Evolutionary conservation across 2,888 invertebrate species (phyloP).

Genomic region (Idaea biselata): DNA sequence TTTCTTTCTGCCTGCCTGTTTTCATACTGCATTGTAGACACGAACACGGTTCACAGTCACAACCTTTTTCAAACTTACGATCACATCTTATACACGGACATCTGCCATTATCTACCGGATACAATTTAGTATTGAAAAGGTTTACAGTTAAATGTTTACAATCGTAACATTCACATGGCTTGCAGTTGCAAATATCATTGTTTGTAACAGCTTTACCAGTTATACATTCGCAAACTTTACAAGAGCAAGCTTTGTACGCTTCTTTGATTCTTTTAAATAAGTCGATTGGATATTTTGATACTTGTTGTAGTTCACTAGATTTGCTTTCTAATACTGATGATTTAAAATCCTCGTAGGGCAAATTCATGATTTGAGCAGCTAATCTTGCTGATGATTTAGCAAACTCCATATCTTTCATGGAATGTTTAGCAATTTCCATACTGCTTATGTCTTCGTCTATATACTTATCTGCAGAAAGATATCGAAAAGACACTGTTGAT

Average conservation of each 20-base stretch:
- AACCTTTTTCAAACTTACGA: conserved; percentile 26
- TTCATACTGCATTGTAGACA: conserved; percentile 41
- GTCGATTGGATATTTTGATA: conserved; percentile 36
- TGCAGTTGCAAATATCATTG: conserved; percentile 39
- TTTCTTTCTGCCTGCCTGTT: conserved; percentile 19
- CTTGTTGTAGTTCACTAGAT: conserved; percentile 4
- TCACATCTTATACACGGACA: conserved; percentile 1
- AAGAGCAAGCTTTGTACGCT: conserved; percentile 60
- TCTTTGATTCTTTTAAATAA: conserved; percentile 55
- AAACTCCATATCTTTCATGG: neutral
- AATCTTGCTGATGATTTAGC: conserved; percentile 35
- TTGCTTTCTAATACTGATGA: conserved; percentile 10
- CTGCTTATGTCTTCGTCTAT: neutral
- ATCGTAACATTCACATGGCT: conserved; percentile 45
- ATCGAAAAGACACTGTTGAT: neutral
- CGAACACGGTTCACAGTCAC: conserved; percentile 46
- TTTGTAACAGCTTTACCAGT: conserved; percentile 25
- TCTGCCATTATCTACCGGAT: neutral
- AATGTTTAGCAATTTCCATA: neutral
- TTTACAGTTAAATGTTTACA: conserved; percentile 27
- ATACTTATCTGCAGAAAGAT: neutral
- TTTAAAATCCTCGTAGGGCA: conserved; percentile 41
- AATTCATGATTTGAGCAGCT: conserved; percentile 51
- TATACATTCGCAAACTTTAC: conserved; percentile 65
- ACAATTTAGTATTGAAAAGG: neutral